A percentile compares a stretch with the other conserved stretches of the same genome.
Conservation (phyloP, 2,113 vertebrate genomes). For the Taurulus bubalis region DNA sequence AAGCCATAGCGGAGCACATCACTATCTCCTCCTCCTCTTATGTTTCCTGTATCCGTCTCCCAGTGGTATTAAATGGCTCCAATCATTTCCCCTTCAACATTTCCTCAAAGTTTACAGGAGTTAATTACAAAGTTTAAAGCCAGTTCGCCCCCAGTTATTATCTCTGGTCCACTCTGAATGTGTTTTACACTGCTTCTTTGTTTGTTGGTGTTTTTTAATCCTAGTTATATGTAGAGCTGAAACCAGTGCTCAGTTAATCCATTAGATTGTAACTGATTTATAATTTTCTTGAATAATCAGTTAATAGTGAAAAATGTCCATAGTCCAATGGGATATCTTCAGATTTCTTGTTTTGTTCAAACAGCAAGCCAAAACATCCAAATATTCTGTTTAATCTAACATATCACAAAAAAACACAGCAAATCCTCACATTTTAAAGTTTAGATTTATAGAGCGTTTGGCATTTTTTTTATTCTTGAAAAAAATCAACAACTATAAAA, state of each 20-base stretch:
- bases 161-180: not conserved
- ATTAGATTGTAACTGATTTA: not conserved
- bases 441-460: not conserved
- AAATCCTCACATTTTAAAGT: not conserved
- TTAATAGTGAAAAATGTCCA: not conserved
- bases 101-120: slow-evolving; percentile 28
- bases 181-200: not conserved
- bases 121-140: slow-evolving; percentile 53
- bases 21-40: slow-evolving; percentile 41
- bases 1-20: slow-evolving; percentile 35
- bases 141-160: not conserved
- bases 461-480: not conserved
- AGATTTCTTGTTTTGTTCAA: not conserved
- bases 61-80: slow-evolving; percentile 50
- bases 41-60: slow-evolving; percentile 69
- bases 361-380: not conserved
- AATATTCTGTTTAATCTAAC: not conserved
- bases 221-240: not conserved
- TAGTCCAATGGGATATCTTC: not conserved
- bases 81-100: slow-evolving; percentile 50
- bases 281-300: not conserved
- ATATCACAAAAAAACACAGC: not conserved
- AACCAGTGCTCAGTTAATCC: not conserved
- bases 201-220: not conserved
- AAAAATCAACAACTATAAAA: not conserved